These are phyloP conservation scores for Schizopygopsis pylzovi DNA, from an alignment of 2,797 vertebrate species.

Conservation along the genomic window DNA sequence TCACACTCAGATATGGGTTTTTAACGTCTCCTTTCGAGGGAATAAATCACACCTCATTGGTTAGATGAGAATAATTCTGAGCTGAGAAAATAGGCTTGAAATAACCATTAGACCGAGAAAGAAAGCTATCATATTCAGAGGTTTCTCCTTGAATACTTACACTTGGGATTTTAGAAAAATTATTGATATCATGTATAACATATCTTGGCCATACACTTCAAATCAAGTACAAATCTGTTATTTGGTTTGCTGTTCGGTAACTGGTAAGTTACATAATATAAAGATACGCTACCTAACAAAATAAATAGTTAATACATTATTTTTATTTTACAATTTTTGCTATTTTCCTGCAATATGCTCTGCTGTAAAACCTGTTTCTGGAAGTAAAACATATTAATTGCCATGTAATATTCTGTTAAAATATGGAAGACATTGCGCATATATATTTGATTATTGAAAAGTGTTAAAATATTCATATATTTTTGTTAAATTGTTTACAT, in stretches of 20 bases:
- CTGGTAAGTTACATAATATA: too few relatives aligned
- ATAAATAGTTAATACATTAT: background rate
- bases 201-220: background rate
- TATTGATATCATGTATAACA: background rate
- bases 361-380: background rate
- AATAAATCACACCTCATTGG: conserved; percentile 1
- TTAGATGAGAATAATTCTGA: conserved; percentile 24
- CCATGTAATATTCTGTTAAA: background rate
- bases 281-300: background rate
- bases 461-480: background rate
- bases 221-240: background rate
- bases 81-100: background rate
- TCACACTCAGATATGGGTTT: conserved; percentile 21
- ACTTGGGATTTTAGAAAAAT: background rate
- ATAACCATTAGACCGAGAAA: background rate
- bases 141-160: background rate
- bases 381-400: background rate
- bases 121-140: background rate
- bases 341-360: background rate
- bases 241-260: background rate
- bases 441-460: background rate
- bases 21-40: conserved; percentile 10
- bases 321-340: too few relatives aligned
- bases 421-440: background rate
- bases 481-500: background rate